Evolutionary conservation across 2,113 vertebrate species (phyloP), one percentile per base, ranked within the genome.

Genomic region (Rhynchopsitta pachyrhyncha): DNA sequence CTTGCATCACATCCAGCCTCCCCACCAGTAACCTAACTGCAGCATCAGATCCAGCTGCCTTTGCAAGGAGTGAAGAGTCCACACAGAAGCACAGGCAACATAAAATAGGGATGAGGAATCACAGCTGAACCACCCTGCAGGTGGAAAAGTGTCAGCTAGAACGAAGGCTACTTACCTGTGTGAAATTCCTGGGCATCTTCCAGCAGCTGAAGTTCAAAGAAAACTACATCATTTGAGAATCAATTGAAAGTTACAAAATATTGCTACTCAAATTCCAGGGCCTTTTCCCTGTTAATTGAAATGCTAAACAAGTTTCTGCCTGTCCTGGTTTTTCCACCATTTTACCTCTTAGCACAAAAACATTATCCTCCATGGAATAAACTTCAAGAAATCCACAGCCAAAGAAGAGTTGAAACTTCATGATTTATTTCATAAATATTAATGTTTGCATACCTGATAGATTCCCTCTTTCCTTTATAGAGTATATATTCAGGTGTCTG

Each of bases 401-500:
- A 64, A 75, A 78, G 60, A 94, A 60, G 24, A 90, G 35, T 53
- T 82, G 86, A 93, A 95, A 93, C 24, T 75, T 86, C 73, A 64
- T 86, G 73, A 92, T 94, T 95, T 95, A 90, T 96, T 96, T 92
- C 68, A 95, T 95, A 96, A 96, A 96, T 96, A 95, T 96, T 94
- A 96, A 96, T 93, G 96, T 93, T 95, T 92, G 93, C 41, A 52
- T 92, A 60, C 60, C 52, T 94, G 88, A 92, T 44, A 69, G 3
- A 64, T 52, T 94, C 50, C 44, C 46, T 79, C 44, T 92, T 94
- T 82, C 81, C 47, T 84, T 86, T 90, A 31, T 53, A 44, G 33
- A 25, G 24, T 42, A 44, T 76, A 68, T 55, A 92, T 64, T 81
- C 88, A 84, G 46, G 79, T 86, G 46, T 74, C 73, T 94, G 90